Base-by-base conservation (phyloP, 2,113 vertebrate genomes). In the Lagopus leucura region DNA sequence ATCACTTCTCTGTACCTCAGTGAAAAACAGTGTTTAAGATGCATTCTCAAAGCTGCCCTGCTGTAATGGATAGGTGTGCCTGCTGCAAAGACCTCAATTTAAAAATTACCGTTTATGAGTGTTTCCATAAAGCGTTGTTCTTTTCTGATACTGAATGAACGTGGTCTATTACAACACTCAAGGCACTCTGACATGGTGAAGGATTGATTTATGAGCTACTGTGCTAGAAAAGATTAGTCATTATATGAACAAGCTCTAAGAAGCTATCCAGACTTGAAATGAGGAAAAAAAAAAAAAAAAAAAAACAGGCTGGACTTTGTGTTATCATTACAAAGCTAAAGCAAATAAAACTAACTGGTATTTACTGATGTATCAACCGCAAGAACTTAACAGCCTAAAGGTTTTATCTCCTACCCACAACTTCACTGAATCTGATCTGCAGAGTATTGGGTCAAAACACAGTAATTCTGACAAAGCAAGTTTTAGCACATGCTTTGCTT, bases 51-150 rank as follows among this genome's bases (percentile, higher is more conserved):
- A 84, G 88, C 21, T 81, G n/a, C 83, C 58, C 61, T 73, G 84
- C 86, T 90, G 54, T 88, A 94, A 81, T 6, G 67, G 82, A 81
- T 54, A 87, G 54, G 70, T 77, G 36, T 89, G 90, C 84, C 77
- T 88, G 71, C 70, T 94, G 92, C 66, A 76, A 57, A 94, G 54
- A 43, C 19, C 22, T 24, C 61, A 58, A 90, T 90, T 94, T 78
- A 60, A 89, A 93, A 88, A 81, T 52, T 38, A 38, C 45, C 36
- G 61, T 47, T 67, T 36, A 13, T 13, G 38, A 61, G 34, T 7
- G 40, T 24, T 88, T 92, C 84, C 76, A 72, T 72, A 66, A 82
- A 10, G 11, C 21, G 22, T 9, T 71, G 50, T 17, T 81, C n/a
- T n/a, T 42, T 86, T 42, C 34, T 65, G 19, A 47, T 66, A 73